These are phyloP conservation scores for Tetramorium simillimum DNA, from an alignment of 1,140 invertebrate genomes.

Conservation along the genomic window DNA sequence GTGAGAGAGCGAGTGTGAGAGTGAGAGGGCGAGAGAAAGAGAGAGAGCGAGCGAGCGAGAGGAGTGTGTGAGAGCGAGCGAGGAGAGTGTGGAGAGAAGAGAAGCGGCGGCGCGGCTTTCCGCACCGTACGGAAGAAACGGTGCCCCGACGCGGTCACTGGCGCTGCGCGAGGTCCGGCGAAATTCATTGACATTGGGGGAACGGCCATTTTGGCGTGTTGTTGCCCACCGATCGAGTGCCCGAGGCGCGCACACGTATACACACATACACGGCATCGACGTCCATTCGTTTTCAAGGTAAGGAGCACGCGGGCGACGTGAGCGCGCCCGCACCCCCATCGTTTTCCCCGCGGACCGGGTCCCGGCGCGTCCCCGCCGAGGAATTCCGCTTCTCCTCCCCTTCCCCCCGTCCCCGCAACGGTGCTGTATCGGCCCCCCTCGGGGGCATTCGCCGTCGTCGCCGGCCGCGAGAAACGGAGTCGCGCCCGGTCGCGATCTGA, in stretches of 20 bases:
- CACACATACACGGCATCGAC: conserved; percentile 76
- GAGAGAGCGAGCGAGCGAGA: conserved; percentile 3
- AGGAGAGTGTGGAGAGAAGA: conserved; percentile 5
- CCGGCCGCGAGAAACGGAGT: background rate
- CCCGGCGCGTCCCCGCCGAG: background rate
- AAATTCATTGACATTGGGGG: conserved; percentile 81
- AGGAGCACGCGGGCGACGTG: conserved; percentile 50
- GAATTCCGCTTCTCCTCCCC: background rate
- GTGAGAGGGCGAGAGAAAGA: conserved; percentile 10
- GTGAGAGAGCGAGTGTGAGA: background rate
- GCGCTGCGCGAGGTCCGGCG: conserved; percentile 63
- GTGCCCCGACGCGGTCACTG: conserved; percentile 61
- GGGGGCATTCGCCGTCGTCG: too few species aligned
- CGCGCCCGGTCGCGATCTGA: background rate
- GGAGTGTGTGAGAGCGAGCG: background rate
- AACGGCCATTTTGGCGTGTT: conserved; percentile 84
- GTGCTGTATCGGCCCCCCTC: too few species aligned
- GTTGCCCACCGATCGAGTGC: conserved; percentile 78
- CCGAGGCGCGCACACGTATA: conserved; percentile 39
- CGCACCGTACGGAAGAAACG: conserved; percentile 50
- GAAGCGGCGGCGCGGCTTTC: conserved; percentile 41
- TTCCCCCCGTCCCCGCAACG: too few species aligned
- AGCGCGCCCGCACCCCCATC: background rate
- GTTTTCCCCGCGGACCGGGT: background rate
- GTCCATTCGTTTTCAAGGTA: conserved; percentile 81